Evolutionary conservation across 2,797 vertebrate species (phyloP).

Genomic region (Eidolon dupreanum): DNA sequence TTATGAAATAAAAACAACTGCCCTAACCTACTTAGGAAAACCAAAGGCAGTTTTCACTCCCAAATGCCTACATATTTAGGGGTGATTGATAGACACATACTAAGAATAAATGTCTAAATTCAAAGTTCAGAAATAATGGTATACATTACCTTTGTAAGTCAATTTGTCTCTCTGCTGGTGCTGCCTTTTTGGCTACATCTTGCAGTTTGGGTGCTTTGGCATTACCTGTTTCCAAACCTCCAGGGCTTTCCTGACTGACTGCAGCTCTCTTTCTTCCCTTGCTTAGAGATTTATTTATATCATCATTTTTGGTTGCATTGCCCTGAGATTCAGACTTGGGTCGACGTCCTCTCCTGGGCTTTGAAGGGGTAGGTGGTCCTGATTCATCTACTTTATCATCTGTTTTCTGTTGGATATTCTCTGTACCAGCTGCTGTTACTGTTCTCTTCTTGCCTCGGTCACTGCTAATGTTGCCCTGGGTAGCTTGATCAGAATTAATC

Average conservation of each 20-base stretch:
- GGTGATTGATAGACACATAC: background rate
- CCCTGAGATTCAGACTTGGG: constrained; percentile 90
- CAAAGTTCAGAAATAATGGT: background rate
- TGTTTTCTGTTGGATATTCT: constrained; percentile 90
- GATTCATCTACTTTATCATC: constrained; percentile 88
- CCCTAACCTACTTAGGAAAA: background rate
- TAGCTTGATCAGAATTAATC: constrained; percentile 88
- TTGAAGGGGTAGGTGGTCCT: constrained; percentile 88
- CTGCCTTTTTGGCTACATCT: constrained; percentile 92
- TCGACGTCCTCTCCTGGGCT: constrained; percentile 95
- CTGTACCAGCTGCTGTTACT: constrained; percentile 86
- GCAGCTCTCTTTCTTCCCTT: constrained; percentile 95
- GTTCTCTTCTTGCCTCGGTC: constrained; percentile 89
- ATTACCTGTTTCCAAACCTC: constrained; percentile 91
- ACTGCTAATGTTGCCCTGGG: constrained; percentile 87
- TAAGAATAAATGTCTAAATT: background rate
- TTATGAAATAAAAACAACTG: background rate
- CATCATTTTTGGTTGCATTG: constrained; percentile 87
- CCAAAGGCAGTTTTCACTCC: background rate
- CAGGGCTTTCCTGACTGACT: constrained; percentile 87
- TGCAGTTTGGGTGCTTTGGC: constrained; percentile 98
- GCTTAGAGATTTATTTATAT: constrained; percentile 87
- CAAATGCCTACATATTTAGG: background rate
- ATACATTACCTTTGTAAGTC: constrained; percentile 95
- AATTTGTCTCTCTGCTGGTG: constrained; percentile 96